Evolutionary conservation across 2,888 invertebrate species (phyloP).

Genomic region (Sabatieria punctata): DNA sequence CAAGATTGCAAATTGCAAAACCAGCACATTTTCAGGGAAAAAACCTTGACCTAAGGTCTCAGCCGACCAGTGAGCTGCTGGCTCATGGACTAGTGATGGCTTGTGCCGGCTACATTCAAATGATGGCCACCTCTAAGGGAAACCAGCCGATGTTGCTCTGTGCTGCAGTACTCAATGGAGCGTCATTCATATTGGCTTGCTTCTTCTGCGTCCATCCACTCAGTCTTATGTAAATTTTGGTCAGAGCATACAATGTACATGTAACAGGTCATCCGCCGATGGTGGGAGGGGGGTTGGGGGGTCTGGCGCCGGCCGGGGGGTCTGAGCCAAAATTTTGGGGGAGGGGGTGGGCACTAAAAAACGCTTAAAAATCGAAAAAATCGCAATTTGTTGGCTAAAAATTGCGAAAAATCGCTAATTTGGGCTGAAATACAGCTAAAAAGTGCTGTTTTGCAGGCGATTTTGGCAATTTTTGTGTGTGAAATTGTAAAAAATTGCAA

Average conservation of each 20-base stretch:
- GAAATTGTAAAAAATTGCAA: too few relatives aligned
- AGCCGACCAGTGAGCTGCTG: conserved; percentile 7
- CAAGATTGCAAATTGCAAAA: background rate
- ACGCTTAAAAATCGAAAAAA: too few relatives aligned
- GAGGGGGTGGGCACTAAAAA: too few relatives aligned
- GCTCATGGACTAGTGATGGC: conserved; percentile 4
- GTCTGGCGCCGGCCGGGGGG: too few relatives aligned
- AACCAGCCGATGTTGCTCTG: conserved; percentile 3
- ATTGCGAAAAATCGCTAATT: too few relatives aligned
- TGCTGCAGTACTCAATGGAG: conserved; percentile 4
- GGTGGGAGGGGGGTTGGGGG: too few relatives aligned
- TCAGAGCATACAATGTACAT: background rate
- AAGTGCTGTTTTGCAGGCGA: too few relatives aligned
- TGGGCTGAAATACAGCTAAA: too few relatives aligned
- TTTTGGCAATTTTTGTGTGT: too few relatives aligned
- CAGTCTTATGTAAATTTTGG: conserved; percentile 1
- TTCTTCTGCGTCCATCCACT: conserved; percentile 1
- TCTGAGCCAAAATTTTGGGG: too few relatives aligned
- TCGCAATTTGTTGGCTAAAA: too few relatives aligned
- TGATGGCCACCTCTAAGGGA: conserved; percentile 7
- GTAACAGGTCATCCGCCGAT: too few relatives aligned
- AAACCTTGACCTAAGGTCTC: background rate
- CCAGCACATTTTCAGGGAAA: conserved; percentile 1
- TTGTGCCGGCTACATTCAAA: conserved; percentile 6
- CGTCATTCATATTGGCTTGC: background rate